Evolutionary conservation across 2,113 vertebrate genomes (phyloP).

Genomic region (Fulica atra): DNA sequence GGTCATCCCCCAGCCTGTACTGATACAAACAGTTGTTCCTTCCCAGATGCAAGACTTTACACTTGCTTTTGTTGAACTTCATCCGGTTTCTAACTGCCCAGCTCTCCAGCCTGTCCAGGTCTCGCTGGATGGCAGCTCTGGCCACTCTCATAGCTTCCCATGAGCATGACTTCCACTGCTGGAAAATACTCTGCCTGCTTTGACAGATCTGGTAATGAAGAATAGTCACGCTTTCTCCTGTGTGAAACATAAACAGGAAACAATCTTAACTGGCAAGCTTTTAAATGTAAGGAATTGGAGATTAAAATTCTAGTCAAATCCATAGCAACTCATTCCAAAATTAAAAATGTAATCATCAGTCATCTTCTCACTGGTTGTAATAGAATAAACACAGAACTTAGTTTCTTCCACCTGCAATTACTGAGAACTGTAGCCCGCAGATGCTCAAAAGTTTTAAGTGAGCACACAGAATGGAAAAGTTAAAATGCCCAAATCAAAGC

Average conservation of each 20-base stretch:
- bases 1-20: too few relatives aligned
- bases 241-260: background rate
- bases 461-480: background rate
- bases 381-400: background rate
- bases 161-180: background rate
- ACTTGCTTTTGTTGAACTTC: too few relatives aligned
- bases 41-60: too few relatives aligned
- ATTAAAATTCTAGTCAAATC: background rate
- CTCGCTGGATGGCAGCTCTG: too few relatives aligned
- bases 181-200: background rate
- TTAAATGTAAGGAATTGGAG: background rate
- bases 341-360: background rate
- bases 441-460: background rate
- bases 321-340: background rate
- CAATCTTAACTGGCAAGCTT: background rate
- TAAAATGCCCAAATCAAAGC: background rate
- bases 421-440: background rate
- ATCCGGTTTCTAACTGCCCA: too few relatives aligned
- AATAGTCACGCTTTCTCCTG: background rate
- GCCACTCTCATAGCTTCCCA: background rate
- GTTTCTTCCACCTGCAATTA: background rate
- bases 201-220: background rate
- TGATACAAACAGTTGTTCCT: too few relatives aligned
- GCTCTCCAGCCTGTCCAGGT: too few relatives aligned
- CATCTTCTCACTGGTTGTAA: background rate